Conservation (phyloP, 2,888 invertebrate species). For the Molanna angustata region DNA sequence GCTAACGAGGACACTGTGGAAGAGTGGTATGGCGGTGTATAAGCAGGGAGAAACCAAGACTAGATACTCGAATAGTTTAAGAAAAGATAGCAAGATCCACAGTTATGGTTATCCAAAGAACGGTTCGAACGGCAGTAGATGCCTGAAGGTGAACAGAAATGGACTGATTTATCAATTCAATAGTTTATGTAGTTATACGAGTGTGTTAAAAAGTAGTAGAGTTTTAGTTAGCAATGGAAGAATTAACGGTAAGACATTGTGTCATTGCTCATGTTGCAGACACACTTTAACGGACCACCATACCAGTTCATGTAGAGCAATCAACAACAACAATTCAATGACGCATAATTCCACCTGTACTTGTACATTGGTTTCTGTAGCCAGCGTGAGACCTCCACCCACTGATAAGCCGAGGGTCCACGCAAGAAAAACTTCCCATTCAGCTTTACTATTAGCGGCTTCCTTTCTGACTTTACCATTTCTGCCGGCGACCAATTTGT, state of each 20-base stretch:
- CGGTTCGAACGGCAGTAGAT: constrained; percentile 26
- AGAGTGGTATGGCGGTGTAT: constrained; percentile 45
- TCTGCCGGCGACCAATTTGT: constrained; percentile 91
- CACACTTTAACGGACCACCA: constrained; percentile 66
- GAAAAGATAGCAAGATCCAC: constrained; percentile 30
- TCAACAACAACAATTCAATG: constrained; percentile 69
- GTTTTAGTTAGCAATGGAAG: constrained; percentile 29
- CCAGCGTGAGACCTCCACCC: constrained; percentile 41
- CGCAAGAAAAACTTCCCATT: constrained; percentile 45
- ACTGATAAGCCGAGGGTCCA: constrained; percentile 36
- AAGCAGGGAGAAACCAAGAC: constrained; percentile 40
- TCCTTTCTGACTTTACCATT: constrained; percentile 87
- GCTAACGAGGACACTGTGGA: constrained; percentile 48
- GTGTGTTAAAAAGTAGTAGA: constrained; percentile 30
- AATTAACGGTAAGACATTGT: constrained; percentile 41
- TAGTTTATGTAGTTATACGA: constrained; percentile 29
- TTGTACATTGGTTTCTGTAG: constrained; percentile 38
- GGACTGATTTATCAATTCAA: constrained; percentile 31
- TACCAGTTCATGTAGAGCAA: constrained; percentile 64
- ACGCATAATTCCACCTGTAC: constrained; percentile 54
- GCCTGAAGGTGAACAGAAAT: constrained; percentile 30
- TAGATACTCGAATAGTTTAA: constrained; percentile 15
- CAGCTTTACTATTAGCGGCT: constrained; percentile 59
- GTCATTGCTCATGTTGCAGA: constrained; percentile 66
- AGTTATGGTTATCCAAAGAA: constrained; percentile 27